Evolutionary conservation across 1,140 invertebrate genomes (phyloP).

Genomic region (Drosophila malerkotliana): DNA sequence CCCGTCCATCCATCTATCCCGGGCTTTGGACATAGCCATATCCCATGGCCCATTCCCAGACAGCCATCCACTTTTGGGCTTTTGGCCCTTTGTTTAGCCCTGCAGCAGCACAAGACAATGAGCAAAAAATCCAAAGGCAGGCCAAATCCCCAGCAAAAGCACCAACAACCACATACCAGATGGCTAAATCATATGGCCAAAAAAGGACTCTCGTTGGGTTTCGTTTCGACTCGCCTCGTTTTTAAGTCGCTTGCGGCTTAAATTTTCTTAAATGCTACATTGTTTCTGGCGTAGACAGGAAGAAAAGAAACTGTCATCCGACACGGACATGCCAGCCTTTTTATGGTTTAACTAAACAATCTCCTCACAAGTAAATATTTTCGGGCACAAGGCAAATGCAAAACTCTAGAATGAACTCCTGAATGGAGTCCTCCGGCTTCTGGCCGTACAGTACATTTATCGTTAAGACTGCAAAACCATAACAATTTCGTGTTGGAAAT

Average conservation of each 20-base stretch:
- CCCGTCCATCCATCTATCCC: constrained; percentile 59
- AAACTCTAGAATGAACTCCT: constrained; percentile 57
- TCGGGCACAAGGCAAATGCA: constrained; percentile 54
- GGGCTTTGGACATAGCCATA: constrained; percentile 53
- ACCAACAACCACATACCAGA: constrained; percentile 5
- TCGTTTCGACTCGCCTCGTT: constrained; percentile 55
- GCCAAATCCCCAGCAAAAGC: constrained; percentile 65
- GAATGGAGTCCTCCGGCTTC: constrained; percentile 9
- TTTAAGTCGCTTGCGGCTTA: constrained; percentile 78
- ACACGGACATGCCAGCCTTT: constrained; percentile 62
- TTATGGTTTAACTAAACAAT: constrained; percentile 81
- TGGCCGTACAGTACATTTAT: constrained; percentile 49
- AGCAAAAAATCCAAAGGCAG: constrained; percentile 42
- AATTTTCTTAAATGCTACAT: constrained; percentile 79
- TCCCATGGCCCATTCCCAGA: constrained; percentile 13
- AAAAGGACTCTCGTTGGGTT: constrained; percentile 29
- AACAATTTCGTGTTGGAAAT: constrained; percentile 77
- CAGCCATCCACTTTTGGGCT: constrained; percentile 40
- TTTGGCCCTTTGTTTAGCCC: constrained; percentile 40
- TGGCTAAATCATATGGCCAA: constrained; percentile 70
- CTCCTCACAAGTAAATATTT: constrained; percentile 78
- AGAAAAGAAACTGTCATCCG: constrained; percentile 1
- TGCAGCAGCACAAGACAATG: constrained; percentile 36
- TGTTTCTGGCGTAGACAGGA: constrained; percentile 53
- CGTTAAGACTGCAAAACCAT: constrained; percentile 62